Evolutionary conservation across 2,797 vertebrate genomes (phyloP).

Genomic region (Coccyzus lansbergi): DNA sequence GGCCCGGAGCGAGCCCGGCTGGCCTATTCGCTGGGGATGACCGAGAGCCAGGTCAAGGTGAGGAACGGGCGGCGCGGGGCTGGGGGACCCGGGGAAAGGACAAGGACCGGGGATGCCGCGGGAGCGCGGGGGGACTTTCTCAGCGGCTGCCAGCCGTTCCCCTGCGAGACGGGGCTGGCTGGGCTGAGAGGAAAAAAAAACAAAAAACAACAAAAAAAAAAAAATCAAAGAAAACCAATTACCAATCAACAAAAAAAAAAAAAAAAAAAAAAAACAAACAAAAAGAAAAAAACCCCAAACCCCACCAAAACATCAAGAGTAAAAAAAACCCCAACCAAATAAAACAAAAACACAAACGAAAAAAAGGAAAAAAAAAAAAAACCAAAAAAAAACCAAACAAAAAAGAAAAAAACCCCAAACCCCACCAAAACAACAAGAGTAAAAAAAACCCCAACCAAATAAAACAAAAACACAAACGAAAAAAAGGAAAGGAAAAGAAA

Average conservation of each 20-base stretch:
- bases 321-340: too few relatives aligned
- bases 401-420: too few relatives aligned
- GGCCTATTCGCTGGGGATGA: slow-evolving; percentile 96
- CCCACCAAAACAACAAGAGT: background rate
- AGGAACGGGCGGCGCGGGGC: background rate
- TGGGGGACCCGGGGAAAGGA: background rate
- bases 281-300: too few relatives aligned
- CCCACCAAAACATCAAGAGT: too few relatives aligned
- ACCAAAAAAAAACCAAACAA: too few relatives aligned
- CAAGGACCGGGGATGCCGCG: background rate
- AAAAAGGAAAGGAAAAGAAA: too few relatives aligned
- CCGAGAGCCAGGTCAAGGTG: slow-evolving; percentile 98
- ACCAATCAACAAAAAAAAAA: background rate
- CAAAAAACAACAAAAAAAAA: background rate
- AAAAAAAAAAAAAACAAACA: too few relatives aligned
- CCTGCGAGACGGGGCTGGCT: background rate
- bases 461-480: too few relatives aligned
- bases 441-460: too few relatives aligned
- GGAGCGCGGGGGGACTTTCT: background rate
- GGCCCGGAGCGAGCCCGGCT: slow-evolving; percentile 92
- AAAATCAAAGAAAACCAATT: background rate
- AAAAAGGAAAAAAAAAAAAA: too few relatives aligned
- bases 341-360: too few relatives aligned
- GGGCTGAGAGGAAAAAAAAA: background rate
- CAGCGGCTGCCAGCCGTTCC: background rate